Evolutionary conservation across 2,888 invertebrate species (phyloP), one percentile per base, ranked within the genome.

Genomic region (Arctia plantaginis): DNA sequence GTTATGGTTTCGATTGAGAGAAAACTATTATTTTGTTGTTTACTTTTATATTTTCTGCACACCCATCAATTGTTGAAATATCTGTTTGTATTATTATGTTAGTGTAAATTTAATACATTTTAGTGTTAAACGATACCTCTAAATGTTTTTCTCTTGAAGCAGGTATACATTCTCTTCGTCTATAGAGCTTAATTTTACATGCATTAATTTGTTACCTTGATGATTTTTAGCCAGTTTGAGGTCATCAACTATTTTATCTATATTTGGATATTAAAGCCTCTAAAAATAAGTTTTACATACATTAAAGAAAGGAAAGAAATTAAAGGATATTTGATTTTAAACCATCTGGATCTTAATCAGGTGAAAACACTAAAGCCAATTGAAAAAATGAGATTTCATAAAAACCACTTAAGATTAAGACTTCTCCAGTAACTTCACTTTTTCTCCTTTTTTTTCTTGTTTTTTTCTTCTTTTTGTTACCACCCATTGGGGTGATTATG

Each of bases 1-100:
- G 35, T 69, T 39, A 76, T 78, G 72, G 80, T 33, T 51, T 59
- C 8, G 47, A 47, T 30, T 65, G n/a, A 30, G 33, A 27, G n/a
- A 20, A 23, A 30, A 33, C 20, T 7, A 41, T 44, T 47, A 3
- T 47, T 44, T 30, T 65, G 35, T 47, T 47, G 18, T 7, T 62
- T 62, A 62, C 18, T 18, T 62, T 27, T 62, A 18, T 59, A 27
- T 27, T 59, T 27, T 8, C 59, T 59, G 59, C 27, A 59, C 59
- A 59, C 59, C 59, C 13, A 13, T 27, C 59, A 13, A 59, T 59
- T 27, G 6, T 59, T 27, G 59, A 27, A 6, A 59, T 27, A 2
- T 59, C 1, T 27, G 2, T 59, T 59, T 13, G 59, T 27, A 30
- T 27, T 15, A 55, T 55, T 55, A 12, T 55, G 3, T 55, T 55